A percentile compares a stretch with the other conserved stretches of the same genome.
phyloP scores from a whole-genome alignment of 2,797 vertebrate genomes.

The Urosaurus nigricauda region DNA sequence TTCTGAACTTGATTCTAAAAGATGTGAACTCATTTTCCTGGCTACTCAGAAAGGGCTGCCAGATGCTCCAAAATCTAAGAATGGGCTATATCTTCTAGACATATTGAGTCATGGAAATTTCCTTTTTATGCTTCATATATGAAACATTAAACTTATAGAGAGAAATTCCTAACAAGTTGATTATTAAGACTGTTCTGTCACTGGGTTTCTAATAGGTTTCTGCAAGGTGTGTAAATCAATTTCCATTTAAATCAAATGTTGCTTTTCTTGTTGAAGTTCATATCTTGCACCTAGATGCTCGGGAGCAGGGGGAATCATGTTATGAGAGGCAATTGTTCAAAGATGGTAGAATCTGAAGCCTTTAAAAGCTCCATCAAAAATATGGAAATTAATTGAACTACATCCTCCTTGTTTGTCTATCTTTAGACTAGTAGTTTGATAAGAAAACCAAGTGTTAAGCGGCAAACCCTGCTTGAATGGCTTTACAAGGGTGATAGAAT shows the following conservation, averaged over 20 bases:
- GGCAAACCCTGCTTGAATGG: neutral
- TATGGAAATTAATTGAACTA: slow-evolving; percentile 1
- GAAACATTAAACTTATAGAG: neutral
- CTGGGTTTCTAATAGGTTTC: neutral
- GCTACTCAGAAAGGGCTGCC: neutral
- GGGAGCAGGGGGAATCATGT: too few species aligned
- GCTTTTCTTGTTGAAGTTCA: neutral
- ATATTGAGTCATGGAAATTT: neutral
- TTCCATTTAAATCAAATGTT: too few species aligned
- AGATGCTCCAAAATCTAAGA: neutral
- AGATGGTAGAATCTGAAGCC: neutral
- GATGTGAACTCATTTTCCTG: neutral
- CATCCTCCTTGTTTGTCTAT: neutral
- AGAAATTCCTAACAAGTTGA: neutral
- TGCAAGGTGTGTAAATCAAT: neutral
- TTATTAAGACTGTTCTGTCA: neutral
- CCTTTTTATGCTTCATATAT: neutral
- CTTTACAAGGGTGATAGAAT: neutral
- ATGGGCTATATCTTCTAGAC: too few species aligned
- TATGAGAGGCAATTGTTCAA: neutral
- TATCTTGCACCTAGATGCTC: neutral
- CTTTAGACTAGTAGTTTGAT: neutral
- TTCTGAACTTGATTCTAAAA: neutral
- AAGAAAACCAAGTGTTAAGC: neutral
- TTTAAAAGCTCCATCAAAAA: neutral